Percentiles rank a stretch among this genome's conserved stretches.
Evolutionary conservation across 2,113 vertebrate genomes (phyloP).

Genomic region (Hypanus sabinus): DNA sequence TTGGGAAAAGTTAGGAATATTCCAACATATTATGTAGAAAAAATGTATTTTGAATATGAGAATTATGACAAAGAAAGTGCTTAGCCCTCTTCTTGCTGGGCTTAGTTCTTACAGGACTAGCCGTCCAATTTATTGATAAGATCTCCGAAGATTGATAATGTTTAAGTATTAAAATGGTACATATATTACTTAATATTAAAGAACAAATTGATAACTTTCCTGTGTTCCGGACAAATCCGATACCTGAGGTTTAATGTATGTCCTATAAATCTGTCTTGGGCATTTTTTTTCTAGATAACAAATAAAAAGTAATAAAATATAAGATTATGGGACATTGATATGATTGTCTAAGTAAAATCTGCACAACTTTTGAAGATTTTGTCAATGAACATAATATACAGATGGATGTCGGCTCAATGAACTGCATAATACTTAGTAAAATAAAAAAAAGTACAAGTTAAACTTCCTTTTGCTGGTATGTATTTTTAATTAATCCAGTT

Average conservation of each 20-base stretch:
- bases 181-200: not conserved
- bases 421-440: not conserved
- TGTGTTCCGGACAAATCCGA: not conserved
- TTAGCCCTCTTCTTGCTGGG: not conserved
- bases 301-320: not conserved
- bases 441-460: not conserved
- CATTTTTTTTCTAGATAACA: not conserved
- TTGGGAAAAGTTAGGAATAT: not conserved
- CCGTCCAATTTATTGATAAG: not conserved
- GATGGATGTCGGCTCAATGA: not conserved
- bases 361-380: not conserved
- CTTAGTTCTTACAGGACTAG: too few relatives aligned
- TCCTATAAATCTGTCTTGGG: not conserved
- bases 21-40: not conserved
- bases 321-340: not conserved
- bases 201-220: not conserved
- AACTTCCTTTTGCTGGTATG: not conserved
- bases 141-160: not conserved
- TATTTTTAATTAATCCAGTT: not conserved
- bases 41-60: not conserved
- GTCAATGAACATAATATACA: not conserved
- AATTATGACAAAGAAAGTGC: not conserved
- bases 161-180: not conserved
- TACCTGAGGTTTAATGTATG: not conserved
- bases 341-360: not conserved